Conservation (phyloP, 2,113 vertebrate genomes). For the Boleophthalmus pectinirostris region DNA sequence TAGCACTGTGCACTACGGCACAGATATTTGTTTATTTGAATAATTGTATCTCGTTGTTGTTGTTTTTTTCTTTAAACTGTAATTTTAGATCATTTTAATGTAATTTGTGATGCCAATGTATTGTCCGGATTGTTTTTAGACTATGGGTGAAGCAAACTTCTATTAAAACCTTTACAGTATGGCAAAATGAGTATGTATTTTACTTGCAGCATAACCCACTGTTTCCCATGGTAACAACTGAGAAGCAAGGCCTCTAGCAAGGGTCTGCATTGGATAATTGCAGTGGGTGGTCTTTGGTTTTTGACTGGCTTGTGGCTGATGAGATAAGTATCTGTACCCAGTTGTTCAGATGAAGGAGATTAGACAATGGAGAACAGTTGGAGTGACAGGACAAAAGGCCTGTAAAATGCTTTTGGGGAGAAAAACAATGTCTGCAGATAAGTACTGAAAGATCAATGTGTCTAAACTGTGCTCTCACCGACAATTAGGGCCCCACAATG, state of each 20-base stretch:
- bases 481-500: constrained; percentile 9
- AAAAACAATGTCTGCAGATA: constrained; percentile 28
- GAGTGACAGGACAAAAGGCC: constrained; percentile 52
- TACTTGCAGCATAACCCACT: constrained; percentile 29
- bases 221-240: constrained; percentile 35
- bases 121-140: too few species aligned
- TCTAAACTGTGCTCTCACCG: constrained; percentile 10
- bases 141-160: too few species aligned
- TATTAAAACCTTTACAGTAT: too few species aligned
- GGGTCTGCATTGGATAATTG: constrained; percentile 19
- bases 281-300: constrained; percentile 47
- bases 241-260: constrained; percentile 14
- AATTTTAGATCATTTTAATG: too few species aligned
- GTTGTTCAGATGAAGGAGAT: constrained; percentile 38
- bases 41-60: too few species aligned
- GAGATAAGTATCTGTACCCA: constrained; percentile 47
- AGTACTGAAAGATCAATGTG: constrained; percentile 25
- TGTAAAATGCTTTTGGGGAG: constrained; percentile 14
- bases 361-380: constrained; percentile 46
- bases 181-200: not conserved
- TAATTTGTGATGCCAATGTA: too few species aligned
- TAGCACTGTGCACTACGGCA: too few species aligned
- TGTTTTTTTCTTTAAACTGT: too few species aligned
- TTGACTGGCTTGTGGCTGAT: constrained; percentile 28
- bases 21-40: too few species aligned